These are phyloP conservation scores for Morpho deidamia DNA, from an alignment of 2,888 invertebrate species.

Conservation along the genomic window DNA sequence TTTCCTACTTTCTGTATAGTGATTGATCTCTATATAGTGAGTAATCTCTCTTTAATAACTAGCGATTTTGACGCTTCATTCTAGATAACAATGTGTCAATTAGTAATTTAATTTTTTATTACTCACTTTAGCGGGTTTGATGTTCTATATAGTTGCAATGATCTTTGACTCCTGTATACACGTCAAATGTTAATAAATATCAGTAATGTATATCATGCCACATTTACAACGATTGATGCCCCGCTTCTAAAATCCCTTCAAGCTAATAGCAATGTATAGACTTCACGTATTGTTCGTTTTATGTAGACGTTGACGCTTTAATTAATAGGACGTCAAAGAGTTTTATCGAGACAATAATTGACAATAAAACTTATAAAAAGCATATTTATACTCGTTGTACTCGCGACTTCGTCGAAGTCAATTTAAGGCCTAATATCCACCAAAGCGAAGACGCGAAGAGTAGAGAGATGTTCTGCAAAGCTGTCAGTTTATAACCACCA, in stretches of 20 bases:
- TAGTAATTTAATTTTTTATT: too few relatives aligned
- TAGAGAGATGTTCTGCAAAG: too few relatives aligned
- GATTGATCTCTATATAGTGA: too few relatives aligned
- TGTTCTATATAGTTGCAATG: not conserved
- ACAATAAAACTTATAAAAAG: not conserved
- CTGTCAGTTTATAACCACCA: too few relatives aligned
- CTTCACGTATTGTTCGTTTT: conserved; percentile 8
- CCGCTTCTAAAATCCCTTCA: conserved; percentile 8
- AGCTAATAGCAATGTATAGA: conserved; percentile 10
- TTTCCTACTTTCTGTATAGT: too few relatives aligned
- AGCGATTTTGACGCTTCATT: too few relatives aligned
- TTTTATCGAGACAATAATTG: not conserved
- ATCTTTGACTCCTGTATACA: not conserved
- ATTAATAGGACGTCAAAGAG: not conserved
- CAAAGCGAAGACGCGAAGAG: too few relatives aligned
- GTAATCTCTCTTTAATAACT: too few relatives aligned
- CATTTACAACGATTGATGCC: conserved; percentile 14
- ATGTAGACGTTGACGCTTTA: not conserved
- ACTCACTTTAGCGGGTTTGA: too few relatives aligned
- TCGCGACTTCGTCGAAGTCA: too few relatives aligned
- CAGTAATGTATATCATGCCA: conserved; percentile 9
- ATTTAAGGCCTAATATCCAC: too few relatives aligned
- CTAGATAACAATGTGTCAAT: too few relatives aligned
- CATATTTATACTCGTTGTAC: not conserved
- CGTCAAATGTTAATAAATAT: conserved; percentile 20